These are phyloP conservation scores for Bradypodion pumilum DNA, from an alignment of 2,797 vertebrate species.

Conservation along the genomic window DNA sequence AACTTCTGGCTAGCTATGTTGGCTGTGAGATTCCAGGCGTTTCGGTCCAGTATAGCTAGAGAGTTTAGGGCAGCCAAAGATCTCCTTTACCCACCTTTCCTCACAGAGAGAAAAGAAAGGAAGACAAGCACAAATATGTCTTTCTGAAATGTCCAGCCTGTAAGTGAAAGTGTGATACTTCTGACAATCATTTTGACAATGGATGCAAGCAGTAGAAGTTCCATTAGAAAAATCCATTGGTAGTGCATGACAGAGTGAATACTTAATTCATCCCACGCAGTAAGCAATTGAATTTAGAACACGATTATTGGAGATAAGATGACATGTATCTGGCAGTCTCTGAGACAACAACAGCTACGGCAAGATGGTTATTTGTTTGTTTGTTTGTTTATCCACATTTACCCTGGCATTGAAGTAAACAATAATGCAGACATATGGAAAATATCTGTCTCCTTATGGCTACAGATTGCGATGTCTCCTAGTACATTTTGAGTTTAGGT, in stretches of 20 bases:
- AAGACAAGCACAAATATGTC: not conserved
- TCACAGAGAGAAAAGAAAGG: not conserved
- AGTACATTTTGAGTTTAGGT: not conserved
- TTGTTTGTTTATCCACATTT: too few relatives aligned
- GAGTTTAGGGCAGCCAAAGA: too few relatives aligned
- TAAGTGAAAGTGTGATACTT: not conserved
- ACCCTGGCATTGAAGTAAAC: not conserved
- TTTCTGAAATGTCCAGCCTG: not conserved
- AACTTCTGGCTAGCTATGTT: not conserved
- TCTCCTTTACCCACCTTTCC: not conserved
- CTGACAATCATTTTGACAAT: not conserved
- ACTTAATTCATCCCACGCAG: not conserved
- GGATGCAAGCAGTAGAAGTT: not conserved
- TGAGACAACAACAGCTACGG: not conserved
- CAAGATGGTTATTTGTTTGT: not conserved
- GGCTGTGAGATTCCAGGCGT: not conserved
- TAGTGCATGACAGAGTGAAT: not conserved
- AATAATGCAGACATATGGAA: not conserved
- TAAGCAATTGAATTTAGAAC: conserved; percentile 1
- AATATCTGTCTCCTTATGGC: not conserved
- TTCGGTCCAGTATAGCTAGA: not conserved
- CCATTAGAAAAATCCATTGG: not conserved
- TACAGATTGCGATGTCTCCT: not conserved
- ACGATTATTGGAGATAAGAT: conserved; percentile 8
- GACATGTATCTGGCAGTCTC: conserved; percentile 13